A percentile compares a stretch with the other conserved stretches of the same genome.
phyloP scores from a whole-genome alignment of 1,140 invertebrate species.

The Paramacrobiotus metropolitanus region DNA sequence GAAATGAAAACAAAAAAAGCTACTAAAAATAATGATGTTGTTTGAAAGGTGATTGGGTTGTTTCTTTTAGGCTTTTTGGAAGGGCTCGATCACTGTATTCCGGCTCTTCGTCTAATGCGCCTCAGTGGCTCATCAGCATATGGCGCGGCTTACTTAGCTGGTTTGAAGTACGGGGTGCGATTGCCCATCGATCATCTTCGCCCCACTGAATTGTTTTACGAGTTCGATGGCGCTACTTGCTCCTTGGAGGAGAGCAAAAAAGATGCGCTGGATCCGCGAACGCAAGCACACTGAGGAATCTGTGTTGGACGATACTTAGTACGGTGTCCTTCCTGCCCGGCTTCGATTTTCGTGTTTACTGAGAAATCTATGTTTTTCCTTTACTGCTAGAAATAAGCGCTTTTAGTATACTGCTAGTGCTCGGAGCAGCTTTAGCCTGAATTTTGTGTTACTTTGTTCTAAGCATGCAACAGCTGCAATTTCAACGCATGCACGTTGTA shows the following conservation, averaged over 20 bases:
- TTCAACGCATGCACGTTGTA: too few species aligned
- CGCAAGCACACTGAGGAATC: not conserved
- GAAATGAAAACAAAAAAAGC: too few species aligned
- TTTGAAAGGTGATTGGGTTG: too few species aligned
- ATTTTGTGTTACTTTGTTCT: not conserved
- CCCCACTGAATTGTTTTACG: not conserved
- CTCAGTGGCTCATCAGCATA: slow-evolving; percentile 39
- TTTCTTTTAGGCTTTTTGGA: slow-evolving; percentile 12
- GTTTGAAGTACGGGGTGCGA: not conserved
- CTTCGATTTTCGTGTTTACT: too few species aligned
- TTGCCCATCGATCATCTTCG: not conserved
- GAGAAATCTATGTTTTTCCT: too few species aligned
- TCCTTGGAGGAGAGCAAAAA: not conserved
- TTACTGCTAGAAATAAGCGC: not conserved
- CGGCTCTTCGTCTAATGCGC: slow-evolving; percentile 35
- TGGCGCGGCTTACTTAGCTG: slow-evolving; percentile 48
- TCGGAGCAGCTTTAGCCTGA: not conserved
- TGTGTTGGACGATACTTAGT: not conserved
- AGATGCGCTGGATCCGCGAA: not conserved
- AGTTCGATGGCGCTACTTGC: not conserved
- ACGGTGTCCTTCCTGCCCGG: too few species aligned
- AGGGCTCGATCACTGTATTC: slow-evolving; percentile 15
- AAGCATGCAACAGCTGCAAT: too few species aligned
- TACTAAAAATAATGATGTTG: too few species aligned
- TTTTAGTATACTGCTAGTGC: not conserved